phyloP scores from a whole-genome alignment of 2,888 invertebrate species.

The Axea sp. region DNA sequence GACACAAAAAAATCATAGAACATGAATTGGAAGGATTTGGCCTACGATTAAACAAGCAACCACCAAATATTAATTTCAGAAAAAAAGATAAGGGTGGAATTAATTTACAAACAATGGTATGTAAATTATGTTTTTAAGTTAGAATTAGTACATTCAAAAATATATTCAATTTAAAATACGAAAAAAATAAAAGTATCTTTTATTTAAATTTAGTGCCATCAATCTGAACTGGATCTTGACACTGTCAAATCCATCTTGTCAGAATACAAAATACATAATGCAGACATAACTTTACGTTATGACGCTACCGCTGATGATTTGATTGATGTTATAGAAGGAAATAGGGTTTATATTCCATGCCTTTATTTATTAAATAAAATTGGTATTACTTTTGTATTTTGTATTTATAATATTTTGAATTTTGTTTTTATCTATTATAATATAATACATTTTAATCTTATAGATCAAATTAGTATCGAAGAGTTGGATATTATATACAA shows the following conservation, averaged over 20 bases:
- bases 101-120: slow-evolving; percentile 94
- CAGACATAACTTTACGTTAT: slow-evolving; percentile 95
- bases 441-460: slow-evolving; percentile 57
- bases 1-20: slow-evolving; percentile 97
- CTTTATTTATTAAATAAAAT: slow-evolving; percentile 99
- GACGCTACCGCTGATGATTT: slow-evolving; percentile 98
- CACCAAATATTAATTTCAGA: slow-evolving; percentile 97
- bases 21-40: slow-evolving; percentile 99
- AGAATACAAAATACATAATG: slow-evolving; percentile 99
- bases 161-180: no score
- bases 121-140: no score
- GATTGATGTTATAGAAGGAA: slow-evolving; percentile 99
- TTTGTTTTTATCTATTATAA: background rate
- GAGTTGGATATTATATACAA: slow-evolving; percentile 99
- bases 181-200: no score
- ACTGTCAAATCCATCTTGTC: slow-evolving; percentile 96
- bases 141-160: no score
- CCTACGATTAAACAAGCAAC: slow-evolving; percentile 95
- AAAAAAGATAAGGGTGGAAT: slow-evolving; percentile 99
- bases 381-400: slow-evolving; percentile 81
- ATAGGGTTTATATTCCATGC: slow-evolving; percentile 98
- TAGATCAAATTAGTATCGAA: slow-evolving; percentile 96
- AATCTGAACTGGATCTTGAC: slow-evolving; percentile 96
- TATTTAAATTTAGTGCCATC: slow-evolving; percentile 90
- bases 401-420: slow-evolving; percentile 1